Percentiles rank a stretch among this genome's conserved stretches.
Evolutionary conservation across 1,140 invertebrate species (phyloP).

Genomic region (Ectropis grisescens): DNA sequence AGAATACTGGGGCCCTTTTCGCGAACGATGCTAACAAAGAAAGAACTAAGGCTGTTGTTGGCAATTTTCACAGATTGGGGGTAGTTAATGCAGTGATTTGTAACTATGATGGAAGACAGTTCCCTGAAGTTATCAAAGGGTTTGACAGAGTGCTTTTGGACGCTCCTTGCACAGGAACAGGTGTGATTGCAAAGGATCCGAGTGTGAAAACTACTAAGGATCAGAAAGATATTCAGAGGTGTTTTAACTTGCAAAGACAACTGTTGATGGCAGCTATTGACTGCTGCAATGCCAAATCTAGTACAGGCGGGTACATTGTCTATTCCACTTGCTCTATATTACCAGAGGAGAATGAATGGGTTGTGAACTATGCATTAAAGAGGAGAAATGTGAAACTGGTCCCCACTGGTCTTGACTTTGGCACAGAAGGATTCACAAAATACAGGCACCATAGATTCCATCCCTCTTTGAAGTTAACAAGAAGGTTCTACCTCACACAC

Average conservation of each 20-base stretch:
- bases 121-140: conserved; percentile 88
- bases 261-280: conserved; percentile 97
- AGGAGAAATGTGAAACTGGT: conserved; percentile 96
- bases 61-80: conserved; percentile 97
- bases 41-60: conserved; percentile 92
- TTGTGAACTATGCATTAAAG: conserved; percentile 96
- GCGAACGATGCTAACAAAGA: conserved; percentile 96
- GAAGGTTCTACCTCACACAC: conserved; percentile 96
- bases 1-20: conserved; percentile 97
- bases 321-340: conserved; percentile 99
- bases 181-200: conserved; percentile 98
- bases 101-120: conserved; percentile 90
- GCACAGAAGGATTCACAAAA: conserved; percentile 93
- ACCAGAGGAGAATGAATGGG: conserved; percentile 98
- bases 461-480: conserved; percentile 90
- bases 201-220: conserved; percentile 96
- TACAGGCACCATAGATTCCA: conserved; percentile 93
- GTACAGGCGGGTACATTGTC: conserved; percentile 93
- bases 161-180: conserved; percentile 98
- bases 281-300: conserved; percentile 92
- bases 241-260: conserved; percentile 94
- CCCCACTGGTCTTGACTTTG: conserved; percentile 94
- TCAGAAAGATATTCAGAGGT: conserved; percentile 90
- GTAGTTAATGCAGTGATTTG: conserved; percentile 94
- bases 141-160: conserved; percentile 98